These are phyloP conservation scores for Kryptolebias ocellatus DNA, from an alignment of 2,797 vertebrate genomes.

Conservation along the genomic window DNA sequence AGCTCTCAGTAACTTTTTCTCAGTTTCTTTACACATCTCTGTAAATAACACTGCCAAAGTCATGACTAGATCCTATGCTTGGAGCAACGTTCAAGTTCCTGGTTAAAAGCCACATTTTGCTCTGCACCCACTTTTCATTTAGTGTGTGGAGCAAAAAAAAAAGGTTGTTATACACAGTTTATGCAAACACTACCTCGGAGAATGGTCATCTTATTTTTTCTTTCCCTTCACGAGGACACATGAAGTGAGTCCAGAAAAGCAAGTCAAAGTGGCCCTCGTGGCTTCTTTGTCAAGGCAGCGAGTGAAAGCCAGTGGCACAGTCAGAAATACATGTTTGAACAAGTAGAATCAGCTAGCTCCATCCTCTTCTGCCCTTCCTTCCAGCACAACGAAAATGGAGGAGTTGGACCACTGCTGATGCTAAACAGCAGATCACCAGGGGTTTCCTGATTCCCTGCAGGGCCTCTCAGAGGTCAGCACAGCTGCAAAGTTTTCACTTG, in stretches of 20 bases:
- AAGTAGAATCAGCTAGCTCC: conserved; percentile 38
- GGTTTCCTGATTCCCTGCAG: conserved; percentile 72
- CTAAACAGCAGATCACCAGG: conserved; percentile 71
- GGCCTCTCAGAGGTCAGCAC: conserved; percentile 69
- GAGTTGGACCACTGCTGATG: conserved; percentile 68
- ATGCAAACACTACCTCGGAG: conserved; percentile 38
- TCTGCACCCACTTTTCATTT: conserved; percentile 51
- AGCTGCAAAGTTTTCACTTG: conserved; percentile 78
- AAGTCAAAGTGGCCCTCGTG: conserved; percentile 36
- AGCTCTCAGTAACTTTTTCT: conserved; percentile 37
- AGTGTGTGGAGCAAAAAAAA: conserved; percentile 33
- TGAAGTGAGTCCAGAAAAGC: conserved; percentile 45
- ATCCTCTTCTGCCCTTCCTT: conserved; percentile 62
- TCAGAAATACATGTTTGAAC: conserved; percentile 28
- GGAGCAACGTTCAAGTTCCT: conserved; percentile 59
- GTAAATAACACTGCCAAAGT: conserved; percentile 62
- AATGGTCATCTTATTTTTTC: conserved; percentile 35
- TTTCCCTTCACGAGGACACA: conserved; percentile 22
- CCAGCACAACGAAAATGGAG: conserved; percentile 54
- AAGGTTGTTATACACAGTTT: conserved; percentile 39
- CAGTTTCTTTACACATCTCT: conserved; percentile 37
- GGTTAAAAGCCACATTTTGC: conserved; percentile 65
- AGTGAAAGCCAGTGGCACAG: conserved; percentile 24
- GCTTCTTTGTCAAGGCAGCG: conserved; percentile 27
- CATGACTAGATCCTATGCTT: conserved; percentile 67